phyloP scores from a whole-genome alignment of 2,888 invertebrate species.

The Mythimna albipuncta region DNA sequence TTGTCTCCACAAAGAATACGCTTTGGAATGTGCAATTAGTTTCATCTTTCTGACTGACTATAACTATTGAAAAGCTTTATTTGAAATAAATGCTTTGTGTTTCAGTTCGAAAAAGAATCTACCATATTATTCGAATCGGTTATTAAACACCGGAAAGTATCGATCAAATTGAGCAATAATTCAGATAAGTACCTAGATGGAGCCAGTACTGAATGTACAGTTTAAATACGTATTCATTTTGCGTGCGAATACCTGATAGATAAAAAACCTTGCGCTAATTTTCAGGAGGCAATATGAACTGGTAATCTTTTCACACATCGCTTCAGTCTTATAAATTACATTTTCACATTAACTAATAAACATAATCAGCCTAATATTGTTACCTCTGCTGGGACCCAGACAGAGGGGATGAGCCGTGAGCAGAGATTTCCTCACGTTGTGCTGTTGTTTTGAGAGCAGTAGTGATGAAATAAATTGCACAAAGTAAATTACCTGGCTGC shows the following conservation, averaged over 20 bases:
- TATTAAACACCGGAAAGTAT: slow-evolving; percentile 29
- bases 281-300: neutral
- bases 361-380: no score
- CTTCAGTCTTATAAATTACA: neutral
- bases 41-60: no score
- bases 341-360: neutral
- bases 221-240: neutral
- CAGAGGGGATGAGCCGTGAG: no score
- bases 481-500: no score
- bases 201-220: neutral
- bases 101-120: neutral
- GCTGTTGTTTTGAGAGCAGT: no score
- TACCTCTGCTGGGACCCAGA: no score
- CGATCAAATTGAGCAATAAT: slow-evolving; percentile 19
- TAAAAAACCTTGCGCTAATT: neutral
- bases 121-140: slow-evolving; percentile 16
- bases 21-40: no score
- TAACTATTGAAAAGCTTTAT: no score
- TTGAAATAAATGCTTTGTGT: no score
- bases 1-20: no score
- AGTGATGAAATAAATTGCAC: no score
- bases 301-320: neutral
- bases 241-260: neutral
- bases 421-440: no score
- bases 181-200: slow-evolving; percentile 9